phyloP scores from a whole-genome alignment of 2,113 vertebrate species.

The Circaetus cinerascens region DNA sequence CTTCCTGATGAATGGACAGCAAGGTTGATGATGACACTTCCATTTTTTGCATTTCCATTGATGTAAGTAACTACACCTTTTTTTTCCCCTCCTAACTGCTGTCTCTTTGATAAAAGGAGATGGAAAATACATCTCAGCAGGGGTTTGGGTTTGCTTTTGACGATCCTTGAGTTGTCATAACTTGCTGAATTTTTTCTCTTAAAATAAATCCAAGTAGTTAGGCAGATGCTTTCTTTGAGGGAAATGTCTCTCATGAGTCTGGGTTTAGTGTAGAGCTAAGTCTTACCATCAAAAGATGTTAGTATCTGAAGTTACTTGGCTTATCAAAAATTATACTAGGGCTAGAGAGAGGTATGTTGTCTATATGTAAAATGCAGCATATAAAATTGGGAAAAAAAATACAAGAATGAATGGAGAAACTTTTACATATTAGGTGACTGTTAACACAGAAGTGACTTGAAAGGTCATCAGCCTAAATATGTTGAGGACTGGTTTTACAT shows the following conservation, averaged over 20 bases:
- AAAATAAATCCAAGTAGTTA: background rate
- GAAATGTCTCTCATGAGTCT: background rate
- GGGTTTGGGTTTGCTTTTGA: constrained; percentile 1
- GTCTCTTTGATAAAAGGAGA: background rate
- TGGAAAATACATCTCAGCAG: constrained; percentile 3
- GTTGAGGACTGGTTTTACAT: background rate
- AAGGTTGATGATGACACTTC: constrained; percentile 84
- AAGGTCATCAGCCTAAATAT: background rate
- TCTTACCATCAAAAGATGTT: background rate
- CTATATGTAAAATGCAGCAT: background rate
- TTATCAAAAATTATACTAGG: background rate
- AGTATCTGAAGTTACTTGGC: background rate
- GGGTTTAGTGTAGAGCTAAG: background rate
- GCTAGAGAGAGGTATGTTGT: background rate
- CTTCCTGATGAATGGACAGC: constrained; percentile 89
- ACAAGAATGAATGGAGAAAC: background rate
- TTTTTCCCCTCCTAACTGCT: background rate
- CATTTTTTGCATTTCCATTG: constrained; percentile 89
- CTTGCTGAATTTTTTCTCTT: background rate
- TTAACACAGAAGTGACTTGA: background rate
- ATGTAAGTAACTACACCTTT: constrained; percentile 83
- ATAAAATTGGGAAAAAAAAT: background rate
- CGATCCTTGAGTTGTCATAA: background rate
- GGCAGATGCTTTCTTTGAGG: background rate
- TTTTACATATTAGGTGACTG: background rate